Conservation (phyloP, 2,797 vertebrate genomes). For the Catostomus latipinnis region DNA sequence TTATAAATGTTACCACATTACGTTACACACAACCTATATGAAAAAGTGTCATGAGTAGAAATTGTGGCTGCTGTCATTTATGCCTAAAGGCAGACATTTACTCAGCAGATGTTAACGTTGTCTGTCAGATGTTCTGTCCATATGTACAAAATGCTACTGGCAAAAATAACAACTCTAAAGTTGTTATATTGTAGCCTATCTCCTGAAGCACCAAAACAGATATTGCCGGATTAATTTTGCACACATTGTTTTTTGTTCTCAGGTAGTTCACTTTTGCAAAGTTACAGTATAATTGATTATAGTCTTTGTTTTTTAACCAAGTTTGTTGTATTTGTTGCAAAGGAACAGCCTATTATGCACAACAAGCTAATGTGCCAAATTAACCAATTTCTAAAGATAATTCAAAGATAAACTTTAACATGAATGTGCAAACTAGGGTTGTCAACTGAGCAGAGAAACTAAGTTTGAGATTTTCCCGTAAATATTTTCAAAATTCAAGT, state of each 20-base stretch:
- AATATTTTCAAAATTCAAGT: too few species aligned
- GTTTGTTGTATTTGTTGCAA: background rate
- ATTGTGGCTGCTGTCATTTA: background rate
- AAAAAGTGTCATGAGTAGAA: background rate
- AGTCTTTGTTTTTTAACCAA: too few species aligned
- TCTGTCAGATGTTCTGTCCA: background rate
- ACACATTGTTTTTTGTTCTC: background rate
- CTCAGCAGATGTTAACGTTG: conserved; percentile 6
- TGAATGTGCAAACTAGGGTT: too few species aligned
- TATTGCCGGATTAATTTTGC: background rate
- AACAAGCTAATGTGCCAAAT: background rate
- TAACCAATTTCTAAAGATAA: too few species aligned
- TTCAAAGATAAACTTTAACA: too few species aligned
- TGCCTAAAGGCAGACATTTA: conserved; percentile 11
- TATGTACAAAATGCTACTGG: background rate
- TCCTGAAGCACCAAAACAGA: background rate
- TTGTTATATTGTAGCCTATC: background rate
- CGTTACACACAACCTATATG: background rate
- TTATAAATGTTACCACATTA: conserved; percentile 9
- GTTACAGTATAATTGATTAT: too few species aligned
- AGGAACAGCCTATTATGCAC: background rate
- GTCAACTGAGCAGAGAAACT: too few species aligned
- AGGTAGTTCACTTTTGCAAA: too few species aligned
- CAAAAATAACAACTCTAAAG: background rate
- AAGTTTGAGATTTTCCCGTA: too few species aligned